phyloP scores from a whole-genome alignment of 2,113 vertebrate species.

The Eudorcas thomsonii region DNA sequence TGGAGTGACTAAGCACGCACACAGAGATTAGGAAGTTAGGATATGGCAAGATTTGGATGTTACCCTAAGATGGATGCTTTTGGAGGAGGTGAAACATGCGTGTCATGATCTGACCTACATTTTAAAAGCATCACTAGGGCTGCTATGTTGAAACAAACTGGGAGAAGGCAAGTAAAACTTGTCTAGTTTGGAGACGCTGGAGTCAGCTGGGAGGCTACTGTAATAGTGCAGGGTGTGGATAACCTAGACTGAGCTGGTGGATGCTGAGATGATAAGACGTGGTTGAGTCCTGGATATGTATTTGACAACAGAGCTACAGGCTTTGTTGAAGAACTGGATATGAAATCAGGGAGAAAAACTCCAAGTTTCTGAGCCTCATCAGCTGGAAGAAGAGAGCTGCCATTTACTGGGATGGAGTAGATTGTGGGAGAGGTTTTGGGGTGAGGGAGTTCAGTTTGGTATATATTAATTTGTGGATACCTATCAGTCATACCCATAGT shows the following conservation, averaged over 20 bases:
- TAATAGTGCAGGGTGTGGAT: neutral
- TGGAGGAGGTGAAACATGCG: neutral
- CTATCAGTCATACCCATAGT: neutral
- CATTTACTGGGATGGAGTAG: neutral
- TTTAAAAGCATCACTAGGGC: neutral
- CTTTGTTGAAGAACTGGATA: neutral
- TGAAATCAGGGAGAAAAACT: neutral
- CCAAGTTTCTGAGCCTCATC: neutral
- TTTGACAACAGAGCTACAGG: neutral
- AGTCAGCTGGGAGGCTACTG: neutral
- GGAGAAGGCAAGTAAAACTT: neutral
- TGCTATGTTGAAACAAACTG: neutral
- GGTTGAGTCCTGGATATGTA: neutral
- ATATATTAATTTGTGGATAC: neutral
- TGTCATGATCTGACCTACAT: neutral
- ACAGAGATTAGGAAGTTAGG: neutral
- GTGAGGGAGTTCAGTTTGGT: neutral
- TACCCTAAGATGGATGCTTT: neutral
- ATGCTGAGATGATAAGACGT: neutral
- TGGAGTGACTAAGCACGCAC: neutral
- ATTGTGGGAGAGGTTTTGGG: neutral
- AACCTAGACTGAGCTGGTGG: neutral
- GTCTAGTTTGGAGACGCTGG: neutral
- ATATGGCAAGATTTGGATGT: neutral
- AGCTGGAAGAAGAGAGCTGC: neutral